Percentiles rank a stretch among this genome's conserved stretches.
phyloP scores from a whole-genome alignment of 2,113 vertebrate species.

The Sylvietta virens region DNA sequence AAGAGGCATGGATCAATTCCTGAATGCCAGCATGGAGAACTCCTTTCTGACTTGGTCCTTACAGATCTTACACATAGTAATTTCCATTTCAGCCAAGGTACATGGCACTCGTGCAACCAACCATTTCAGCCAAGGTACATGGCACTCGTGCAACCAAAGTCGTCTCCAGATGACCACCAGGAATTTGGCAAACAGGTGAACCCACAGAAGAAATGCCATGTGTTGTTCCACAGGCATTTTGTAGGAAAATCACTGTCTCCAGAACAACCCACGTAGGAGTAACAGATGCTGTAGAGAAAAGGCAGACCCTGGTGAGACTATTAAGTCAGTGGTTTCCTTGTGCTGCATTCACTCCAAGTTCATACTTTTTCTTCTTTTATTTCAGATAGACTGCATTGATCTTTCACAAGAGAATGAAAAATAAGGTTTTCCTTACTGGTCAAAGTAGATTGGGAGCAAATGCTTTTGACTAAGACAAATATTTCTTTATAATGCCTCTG shows the following conservation, averaged over 20 bases:
- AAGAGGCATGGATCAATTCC: not conserved
- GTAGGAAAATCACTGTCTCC: not conserved
- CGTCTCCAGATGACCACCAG: not conserved
- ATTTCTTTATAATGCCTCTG: not conserved
- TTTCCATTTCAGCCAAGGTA: not conserved
- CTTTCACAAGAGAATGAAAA: not conserved
- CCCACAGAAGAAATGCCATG: not conserved
- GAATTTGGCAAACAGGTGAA: not conserved
- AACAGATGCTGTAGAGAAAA: not conserved
- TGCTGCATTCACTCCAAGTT: not conserved
- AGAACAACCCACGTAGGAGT: not conserved
- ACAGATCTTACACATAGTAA: not conserved
- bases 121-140: not conserved
- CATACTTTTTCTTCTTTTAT: not conserved
- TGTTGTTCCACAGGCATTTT: not conserved
- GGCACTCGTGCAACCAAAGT: not conserved
- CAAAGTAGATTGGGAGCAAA: not conserved
- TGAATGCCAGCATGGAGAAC: not conserved
- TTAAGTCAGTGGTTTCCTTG: not conserved
- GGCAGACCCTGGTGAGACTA: not conserved
- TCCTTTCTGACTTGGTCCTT: not conserved
- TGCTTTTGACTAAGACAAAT: not conserved
- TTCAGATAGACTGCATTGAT: not conserved
- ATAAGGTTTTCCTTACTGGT: not conserved
- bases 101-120: fast-evolving